Percentiles rank a stretch among this genome's conserved stretches.
Conservation (phyloP, 2,888 invertebrate genomes). For the Periphyllus acericola region DNA sequence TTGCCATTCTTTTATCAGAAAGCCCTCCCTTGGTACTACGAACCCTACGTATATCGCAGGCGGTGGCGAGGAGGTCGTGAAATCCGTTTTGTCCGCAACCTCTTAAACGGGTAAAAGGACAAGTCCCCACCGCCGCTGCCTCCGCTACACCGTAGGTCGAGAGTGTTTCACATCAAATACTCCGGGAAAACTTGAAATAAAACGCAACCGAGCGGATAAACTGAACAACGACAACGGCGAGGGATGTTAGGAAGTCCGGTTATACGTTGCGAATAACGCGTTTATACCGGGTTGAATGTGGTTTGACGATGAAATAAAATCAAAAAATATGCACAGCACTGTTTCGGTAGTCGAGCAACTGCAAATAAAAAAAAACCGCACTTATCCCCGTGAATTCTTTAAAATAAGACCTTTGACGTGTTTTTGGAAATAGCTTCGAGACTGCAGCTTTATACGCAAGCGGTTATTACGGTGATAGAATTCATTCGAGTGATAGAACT, state of each 20-base stretch:
- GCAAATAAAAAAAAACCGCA: neutral
- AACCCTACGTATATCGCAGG: neutral
- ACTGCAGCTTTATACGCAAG: no score
- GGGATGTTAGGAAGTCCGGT: constrained; percentile 12
- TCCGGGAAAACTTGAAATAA: constrained; percentile 22
- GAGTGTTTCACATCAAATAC: constrained; percentile 19
- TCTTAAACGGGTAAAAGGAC: constrained; percentile 30
- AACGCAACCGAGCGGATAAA: constrained; percentile 25
- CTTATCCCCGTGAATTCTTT: neutral
- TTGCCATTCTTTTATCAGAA: neutral
- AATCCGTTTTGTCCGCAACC: constrained; percentile 3
- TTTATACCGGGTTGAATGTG: neutral
- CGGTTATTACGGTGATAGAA: no score
- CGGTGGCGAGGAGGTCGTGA: neutral
- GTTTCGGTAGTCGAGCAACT: neutral
- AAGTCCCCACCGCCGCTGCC: neutral
- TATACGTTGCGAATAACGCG: neutral
- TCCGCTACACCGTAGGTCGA: neutral
- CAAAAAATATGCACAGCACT: neutral
- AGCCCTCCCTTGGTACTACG: neutral
- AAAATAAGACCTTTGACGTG: neutral
- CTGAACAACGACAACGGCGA: neutral
- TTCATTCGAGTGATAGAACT: no score
- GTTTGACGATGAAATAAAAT: constrained; percentile 23
- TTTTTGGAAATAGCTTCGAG: neutral